Evolutionary conservation across 2,888 invertebrate genomes (phyloP).

Genomic region (Oscheius sp.): DNA sequence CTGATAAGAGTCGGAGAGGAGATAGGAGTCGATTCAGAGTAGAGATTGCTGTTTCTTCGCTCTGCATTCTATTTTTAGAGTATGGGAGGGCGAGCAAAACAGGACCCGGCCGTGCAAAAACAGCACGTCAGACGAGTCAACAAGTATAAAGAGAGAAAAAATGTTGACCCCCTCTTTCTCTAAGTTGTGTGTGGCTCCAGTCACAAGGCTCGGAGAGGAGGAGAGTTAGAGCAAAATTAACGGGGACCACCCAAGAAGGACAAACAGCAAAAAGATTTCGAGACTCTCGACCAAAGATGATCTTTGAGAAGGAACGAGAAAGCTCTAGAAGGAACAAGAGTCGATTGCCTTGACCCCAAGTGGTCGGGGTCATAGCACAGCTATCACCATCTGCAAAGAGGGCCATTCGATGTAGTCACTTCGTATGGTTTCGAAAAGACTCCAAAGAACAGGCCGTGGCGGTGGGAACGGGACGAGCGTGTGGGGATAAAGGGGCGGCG

Average conservation of each 20-base stretch:
- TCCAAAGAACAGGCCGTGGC: not conserved
- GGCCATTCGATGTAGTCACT: not conserved
- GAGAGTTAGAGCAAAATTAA: not conserved
- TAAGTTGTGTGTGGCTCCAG: not conserved
- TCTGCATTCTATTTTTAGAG: not conserved
- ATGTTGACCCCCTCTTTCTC: conserved; percentile 13
- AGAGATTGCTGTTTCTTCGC: not conserved
- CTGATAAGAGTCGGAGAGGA: conserved; percentile 5
- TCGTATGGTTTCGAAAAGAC: conserved; percentile 4
- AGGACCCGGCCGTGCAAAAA: not conserved
- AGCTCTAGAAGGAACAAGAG: not conserved
- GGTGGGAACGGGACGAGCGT: not conserved
- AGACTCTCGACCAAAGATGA: conserved; percentile 9
- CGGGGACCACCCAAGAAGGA: conserved; percentile 17
- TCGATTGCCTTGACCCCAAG: too few relatives aligned
- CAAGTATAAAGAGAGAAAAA: not conserved
- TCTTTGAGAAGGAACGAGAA: not conserved
- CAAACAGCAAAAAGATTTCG: not conserved
- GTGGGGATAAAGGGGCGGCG: conserved; percentile 15
- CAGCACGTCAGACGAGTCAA: conserved; percentile 16
- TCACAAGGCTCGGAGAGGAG: conserved; percentile 6
- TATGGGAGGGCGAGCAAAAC: not conserved
- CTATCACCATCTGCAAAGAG: not conserved
- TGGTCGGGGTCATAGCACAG: not conserved
- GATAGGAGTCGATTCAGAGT: not conserved